Evolutionary conservation across 2,113 vertebrate genomes (phyloP).

Genomic region (Hystrix cristata): DNA sequence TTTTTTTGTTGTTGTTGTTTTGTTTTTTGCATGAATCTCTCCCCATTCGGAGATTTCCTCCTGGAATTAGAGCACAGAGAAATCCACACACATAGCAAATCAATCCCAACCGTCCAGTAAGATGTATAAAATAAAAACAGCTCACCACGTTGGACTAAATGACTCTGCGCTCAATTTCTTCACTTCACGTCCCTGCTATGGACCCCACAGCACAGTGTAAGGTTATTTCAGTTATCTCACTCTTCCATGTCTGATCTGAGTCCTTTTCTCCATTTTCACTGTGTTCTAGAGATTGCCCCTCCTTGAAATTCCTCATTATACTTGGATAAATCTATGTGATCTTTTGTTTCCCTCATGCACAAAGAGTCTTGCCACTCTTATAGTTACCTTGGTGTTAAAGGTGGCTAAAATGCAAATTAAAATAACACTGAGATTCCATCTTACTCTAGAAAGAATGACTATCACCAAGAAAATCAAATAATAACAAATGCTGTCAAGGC

Average conservation of each 20-base stretch:
- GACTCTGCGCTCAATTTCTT: neutral
- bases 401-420: neutral
- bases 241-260: neutral
- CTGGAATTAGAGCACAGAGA: neutral
- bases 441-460: neutral
- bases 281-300: neutral
- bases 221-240: neutral
- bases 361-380: neutral
- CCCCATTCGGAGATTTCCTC: neutral
- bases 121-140: neutral
- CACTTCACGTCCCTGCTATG: neutral
- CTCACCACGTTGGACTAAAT: neutral
- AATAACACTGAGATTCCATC: neutral
- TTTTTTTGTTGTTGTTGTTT: neutral
- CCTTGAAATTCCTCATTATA: neutral
- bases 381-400: neutral
- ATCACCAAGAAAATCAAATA: neutral
- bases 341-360: neutral
- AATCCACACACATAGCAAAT: neutral
- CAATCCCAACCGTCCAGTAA: neutral
- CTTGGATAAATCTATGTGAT: neutral
- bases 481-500: neutral
- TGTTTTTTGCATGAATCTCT: neutral
- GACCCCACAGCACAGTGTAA: neutral
- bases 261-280: neutral